A percentile compares a stretch with the other conserved stretches of the same genome.
These are phyloP conservation scores for Benitochromis conjunctus DNA, from an alignment of 2,113 vertebrate species.

Conservation along the genomic window DNA sequence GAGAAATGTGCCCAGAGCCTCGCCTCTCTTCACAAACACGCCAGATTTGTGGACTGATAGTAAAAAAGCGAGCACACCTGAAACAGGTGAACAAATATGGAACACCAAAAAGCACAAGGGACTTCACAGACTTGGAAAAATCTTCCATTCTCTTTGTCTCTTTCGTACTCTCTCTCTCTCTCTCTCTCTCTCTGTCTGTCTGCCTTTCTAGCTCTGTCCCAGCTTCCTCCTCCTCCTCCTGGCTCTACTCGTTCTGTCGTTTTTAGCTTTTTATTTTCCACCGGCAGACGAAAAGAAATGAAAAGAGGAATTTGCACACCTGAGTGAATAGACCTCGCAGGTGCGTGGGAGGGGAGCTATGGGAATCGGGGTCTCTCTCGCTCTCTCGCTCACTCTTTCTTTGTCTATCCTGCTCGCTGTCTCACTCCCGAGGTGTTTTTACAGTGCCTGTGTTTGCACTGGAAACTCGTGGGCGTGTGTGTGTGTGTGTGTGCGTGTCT, in stretches of 20 bases:
- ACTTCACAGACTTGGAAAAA: constrained; percentile 29
- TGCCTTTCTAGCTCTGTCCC: constrained; percentile 15
- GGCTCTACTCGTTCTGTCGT: neutral
- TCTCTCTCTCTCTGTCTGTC: neutral
- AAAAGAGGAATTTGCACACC: constrained; percentile 60
- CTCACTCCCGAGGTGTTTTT: constrained; percentile 55
- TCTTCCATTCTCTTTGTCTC: constrained; percentile 46
- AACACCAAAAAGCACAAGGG: constrained; percentile 34
- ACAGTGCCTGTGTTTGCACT: constrained; percentile 47
- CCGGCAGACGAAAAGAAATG: constrained; percentile 33
- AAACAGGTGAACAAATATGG: constrained; percentile 31
- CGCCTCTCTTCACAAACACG: constrained; percentile 15
- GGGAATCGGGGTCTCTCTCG: constrained; percentile 47
- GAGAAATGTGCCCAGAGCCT: constrained; percentile 7
- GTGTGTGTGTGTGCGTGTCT: neutral
- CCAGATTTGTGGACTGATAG: neutral
- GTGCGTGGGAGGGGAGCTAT: constrained; percentile 59
- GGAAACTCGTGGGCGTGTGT: constrained; percentile 27
- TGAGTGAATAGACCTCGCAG: constrained; percentile 56
- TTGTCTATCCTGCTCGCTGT: constrained; percentile 34
- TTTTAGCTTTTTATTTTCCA: neutral
- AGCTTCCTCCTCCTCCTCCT: constrained; percentile 12
- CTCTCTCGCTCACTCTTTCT: constrained; percentile 20
- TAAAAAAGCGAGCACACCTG: neutral
- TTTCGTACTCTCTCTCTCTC: neutral